phyloP scores from a whole-genome alignment of 2,888 invertebrate genomes.

The Dryobota labecula region DNA sequence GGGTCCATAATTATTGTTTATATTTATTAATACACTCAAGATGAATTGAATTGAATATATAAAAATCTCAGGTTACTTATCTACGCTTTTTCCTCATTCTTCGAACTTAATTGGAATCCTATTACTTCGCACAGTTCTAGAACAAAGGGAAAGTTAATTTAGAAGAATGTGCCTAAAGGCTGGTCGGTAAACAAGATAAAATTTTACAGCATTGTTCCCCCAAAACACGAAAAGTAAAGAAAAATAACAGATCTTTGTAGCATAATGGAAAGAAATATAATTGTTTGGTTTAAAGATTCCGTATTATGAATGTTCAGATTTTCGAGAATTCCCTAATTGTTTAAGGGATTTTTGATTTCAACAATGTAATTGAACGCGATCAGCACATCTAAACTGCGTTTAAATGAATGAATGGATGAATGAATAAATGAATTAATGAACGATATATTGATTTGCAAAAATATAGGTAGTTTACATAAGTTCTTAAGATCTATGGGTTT shows the following conservation, averaged over 20 bases:
- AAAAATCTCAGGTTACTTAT: background rate
- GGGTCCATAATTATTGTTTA: too few species aligned
- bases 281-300: background rate
- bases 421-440: too few species aligned
- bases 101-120: conserved; percentile 34
- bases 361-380: too few species aligned
- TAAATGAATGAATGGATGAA: too few species aligned
- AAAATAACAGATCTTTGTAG: background rate
- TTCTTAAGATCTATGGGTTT: too few species aligned
- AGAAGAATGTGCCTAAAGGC: conserved; percentile 16
- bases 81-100: background rate
- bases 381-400: too few species aligned
- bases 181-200: conserved; percentile 11
- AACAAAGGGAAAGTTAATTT: conserved; percentile 32
- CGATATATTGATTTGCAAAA: too few species aligned
- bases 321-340: background rate
- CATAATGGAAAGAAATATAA: background rate
- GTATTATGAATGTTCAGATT: background rate
- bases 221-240: background rate
- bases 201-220: background rate
- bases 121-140: conserved; percentile 7
- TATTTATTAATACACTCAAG: too few species aligned
- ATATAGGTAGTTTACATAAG: too few species aligned
- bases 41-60: too few species aligned
- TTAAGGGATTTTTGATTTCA: too few species aligned